Evolutionary conservation across 1,140 invertebrate species (phyloP).

Genomic region (Diorhabda elongata): DNA sequence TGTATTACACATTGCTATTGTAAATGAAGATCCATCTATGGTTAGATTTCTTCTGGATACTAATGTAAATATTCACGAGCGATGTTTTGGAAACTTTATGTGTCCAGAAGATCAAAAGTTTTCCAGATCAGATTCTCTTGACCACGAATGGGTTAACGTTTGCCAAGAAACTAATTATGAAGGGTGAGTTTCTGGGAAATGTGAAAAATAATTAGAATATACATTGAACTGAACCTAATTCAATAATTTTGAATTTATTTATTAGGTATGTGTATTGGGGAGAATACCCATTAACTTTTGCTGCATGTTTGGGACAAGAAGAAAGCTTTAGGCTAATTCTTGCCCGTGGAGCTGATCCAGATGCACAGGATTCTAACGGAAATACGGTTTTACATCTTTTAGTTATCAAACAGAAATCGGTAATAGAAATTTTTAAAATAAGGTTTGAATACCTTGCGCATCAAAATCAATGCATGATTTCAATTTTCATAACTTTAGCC

Average conservation of each 20-base stretch:
- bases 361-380: slow-evolving; percentile 94
- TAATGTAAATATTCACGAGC: slow-evolving; percentile 84
- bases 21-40: slow-evolving; percentile 97
- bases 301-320: slow-evolving; percentile 93
- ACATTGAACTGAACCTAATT: too few relatives aligned
- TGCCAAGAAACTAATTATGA: slow-evolving; percentile 86
- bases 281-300: slow-evolving; percentile 94
- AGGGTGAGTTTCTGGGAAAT: slow-evolving; percentile 65
- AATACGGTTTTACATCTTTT: slow-evolving; percentile 96
- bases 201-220: too few relatives aligned
- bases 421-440: slow-evolving; percentile 44
- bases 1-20: slow-evolving; percentile 93
- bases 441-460: too few relatives aligned
- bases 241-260: slow-evolving; percentile 14
- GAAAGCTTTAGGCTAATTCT: slow-evolving; percentile 93
- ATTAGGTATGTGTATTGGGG: slow-evolving; percentile 95
- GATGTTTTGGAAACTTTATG: slow-evolving; percentile 95
- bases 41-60: slow-evolving; percentile 92
- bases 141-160: slow-evolving; percentile 90
- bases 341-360: slow-evolving; percentile 90
- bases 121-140: slow-evolving; percentile 76
- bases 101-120: slow-evolving; percentile 95
- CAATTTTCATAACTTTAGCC: too few relatives aligned
- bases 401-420: slow-evolving; percentile 92
- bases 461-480: too few relatives aligned